phyloP scores from a whole-genome alignment of 2,113 vertebrate genomes.

The Tenebrosternarchus preto region DNA sequence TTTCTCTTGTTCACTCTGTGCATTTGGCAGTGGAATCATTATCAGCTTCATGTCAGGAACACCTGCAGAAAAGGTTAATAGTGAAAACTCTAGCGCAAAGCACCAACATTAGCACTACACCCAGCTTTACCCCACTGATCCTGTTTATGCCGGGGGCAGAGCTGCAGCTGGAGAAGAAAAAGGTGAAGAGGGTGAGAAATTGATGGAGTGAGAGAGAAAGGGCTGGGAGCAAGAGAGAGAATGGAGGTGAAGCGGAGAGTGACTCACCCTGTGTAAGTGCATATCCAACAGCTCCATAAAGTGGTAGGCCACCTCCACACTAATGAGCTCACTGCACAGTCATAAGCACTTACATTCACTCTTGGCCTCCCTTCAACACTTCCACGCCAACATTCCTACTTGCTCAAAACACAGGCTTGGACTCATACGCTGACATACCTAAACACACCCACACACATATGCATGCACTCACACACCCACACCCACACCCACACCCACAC shows the following conservation, averaged over 20 bases:
- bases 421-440: not conserved
- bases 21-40: conserved; percentile 23
- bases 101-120: conserved; percentile 41
- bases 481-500: conserved; percentile 13
- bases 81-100: conserved; percentile 16
- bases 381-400: not conserved
- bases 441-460: not conserved
- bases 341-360: conserved; percentile 42
- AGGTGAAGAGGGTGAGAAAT: conserved; percentile 50
- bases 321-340: conserved; percentile 56
- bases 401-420: no score
- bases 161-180: conserved; percentile 34
- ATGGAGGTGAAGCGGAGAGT: conserved; percentile 48
- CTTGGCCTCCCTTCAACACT: conserved; percentile 42
- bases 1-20: not conserved
- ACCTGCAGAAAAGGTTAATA: conserved; percentile 53
- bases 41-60: conserved; percentile 37
- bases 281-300: conserved; percentile 59
- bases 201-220: conserved; percentile 49
- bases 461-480: conserved; percentile 15
- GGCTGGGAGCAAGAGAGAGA: conserved; percentile 52
- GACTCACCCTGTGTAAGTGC: conserved; percentile 55
- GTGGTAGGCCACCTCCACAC: conserved; percentile 60
- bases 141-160: conserved; percentile 36
- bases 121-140: conserved; percentile 9